These are phyloP conservation scores for Helleia helle DNA, from an alignment of 2,888 invertebrate species.

Conservation along the genomic window DNA sequence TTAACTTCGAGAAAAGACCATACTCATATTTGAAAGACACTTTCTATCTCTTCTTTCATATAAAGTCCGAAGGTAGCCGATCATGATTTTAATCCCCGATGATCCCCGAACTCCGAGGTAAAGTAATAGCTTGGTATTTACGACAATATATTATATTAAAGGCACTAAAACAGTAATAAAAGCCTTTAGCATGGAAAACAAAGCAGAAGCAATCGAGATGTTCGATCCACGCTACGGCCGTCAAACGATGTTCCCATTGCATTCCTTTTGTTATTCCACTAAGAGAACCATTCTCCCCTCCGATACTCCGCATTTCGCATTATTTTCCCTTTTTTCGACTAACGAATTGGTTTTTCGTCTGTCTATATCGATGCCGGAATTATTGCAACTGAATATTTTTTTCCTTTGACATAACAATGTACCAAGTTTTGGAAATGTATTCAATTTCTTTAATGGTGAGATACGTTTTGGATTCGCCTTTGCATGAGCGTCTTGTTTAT, in stretches of 20 bases:
- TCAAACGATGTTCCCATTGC: slow-evolving; percentile 57
- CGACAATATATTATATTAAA: slow-evolving; percentile 6
- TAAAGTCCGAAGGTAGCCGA: too few relatives aligned
- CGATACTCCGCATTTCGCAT: slow-evolving; percentile 52
- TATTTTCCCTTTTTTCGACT: slow-evolving; percentile 57
- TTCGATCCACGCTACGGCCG: slow-evolving; percentile 32
- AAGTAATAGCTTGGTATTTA: too few relatives aligned
- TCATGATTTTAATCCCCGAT: too few relatives aligned
- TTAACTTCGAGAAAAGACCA: too few relatives aligned
- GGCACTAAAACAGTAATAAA: slow-evolving; percentile 22
- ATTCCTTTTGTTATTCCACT: slow-evolving; percentile 60
- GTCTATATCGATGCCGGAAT: slow-evolving; percentile 45
- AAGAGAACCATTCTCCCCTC: slow-evolving; percentile 56
- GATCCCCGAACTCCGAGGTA: too few relatives aligned
- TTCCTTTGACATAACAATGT: slow-evolving; percentile 27
- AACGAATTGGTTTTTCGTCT: slow-evolving; percentile 63
- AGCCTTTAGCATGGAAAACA: slow-evolving; percentile 47
- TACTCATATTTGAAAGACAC: too few relatives aligned
- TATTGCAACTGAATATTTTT: slow-evolving; percentile 24
- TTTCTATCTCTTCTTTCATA: too few relatives aligned
- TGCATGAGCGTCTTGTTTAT: not conserved
- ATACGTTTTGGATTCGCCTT: not conserved
- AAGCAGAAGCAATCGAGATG: slow-evolving; percentile 36
- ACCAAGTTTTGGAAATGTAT: too few relatives aligned
- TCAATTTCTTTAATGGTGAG: too few relatives aligned